These are phyloP conservation scores for Phymanthus crucifer DNA, from an alignment of 92 coral and sea anemone genomes.

Conservation along the genomic window DNA sequence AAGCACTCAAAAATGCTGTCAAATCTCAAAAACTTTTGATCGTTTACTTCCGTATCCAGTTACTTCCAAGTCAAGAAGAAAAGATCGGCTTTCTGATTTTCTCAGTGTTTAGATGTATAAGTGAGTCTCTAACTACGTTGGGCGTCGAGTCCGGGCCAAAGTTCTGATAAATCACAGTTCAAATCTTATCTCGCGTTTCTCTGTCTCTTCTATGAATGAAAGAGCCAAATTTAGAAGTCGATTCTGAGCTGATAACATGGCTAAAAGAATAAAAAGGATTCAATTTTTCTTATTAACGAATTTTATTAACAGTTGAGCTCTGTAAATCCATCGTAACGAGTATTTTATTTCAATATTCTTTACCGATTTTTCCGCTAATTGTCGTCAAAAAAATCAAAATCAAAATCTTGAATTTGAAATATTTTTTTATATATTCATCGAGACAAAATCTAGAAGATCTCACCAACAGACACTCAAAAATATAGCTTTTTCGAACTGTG, in stretches of 20 bases:
- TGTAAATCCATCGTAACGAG: neutral
- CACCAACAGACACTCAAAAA: neutral
- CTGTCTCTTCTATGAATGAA: neutral
- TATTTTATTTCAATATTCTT: neutral
- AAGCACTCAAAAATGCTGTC: conserved; percentile 1
- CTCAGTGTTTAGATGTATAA: neutral
- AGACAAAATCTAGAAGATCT: neutral
- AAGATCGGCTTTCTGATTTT: conserved; percentile 1
- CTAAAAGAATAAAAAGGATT: neutral
- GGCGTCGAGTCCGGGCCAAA: neutral
- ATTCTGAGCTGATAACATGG: conserved; percentile 1
- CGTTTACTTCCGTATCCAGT: neutral
- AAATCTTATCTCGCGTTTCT: neutral
- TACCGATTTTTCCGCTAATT: neutral
- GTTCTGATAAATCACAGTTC: neutral
- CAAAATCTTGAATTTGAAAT: neutral
- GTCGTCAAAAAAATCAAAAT: neutral
- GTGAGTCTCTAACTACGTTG: neutral
- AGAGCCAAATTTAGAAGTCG: neutral
- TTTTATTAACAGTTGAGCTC: neutral
- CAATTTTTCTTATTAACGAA: neutral
- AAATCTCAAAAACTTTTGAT: neutral
- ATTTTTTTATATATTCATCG: neutral
- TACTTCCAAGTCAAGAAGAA: neutral
- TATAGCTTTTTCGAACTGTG: neutral